Evolutionary conservation across 1,140 invertebrate genomes (phyloP), one percentile per base, ranked within the genome.

Genomic region (Grapholita molesta): DNA sequence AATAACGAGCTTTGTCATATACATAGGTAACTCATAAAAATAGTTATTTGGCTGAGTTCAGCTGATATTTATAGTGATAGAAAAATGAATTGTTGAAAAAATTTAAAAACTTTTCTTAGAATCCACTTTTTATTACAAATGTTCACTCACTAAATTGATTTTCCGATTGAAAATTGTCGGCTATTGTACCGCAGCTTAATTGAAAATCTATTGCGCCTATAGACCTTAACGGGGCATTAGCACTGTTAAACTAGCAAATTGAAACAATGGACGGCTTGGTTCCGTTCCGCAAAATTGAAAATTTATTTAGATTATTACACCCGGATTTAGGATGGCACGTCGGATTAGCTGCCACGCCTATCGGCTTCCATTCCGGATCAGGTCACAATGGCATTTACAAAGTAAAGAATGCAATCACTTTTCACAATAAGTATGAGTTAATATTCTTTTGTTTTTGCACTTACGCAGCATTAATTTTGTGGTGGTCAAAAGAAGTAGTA

Each of bases 301-400:
- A 61, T 28, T 28, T 61, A 61, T 61, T 61, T 61, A 74, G 70
- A 70, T 70, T 75, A 65, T 75, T 75, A 75, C 71, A 72, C 74
- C 74, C 74, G 74, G 74, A 75, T 68, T 75, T 74, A 64, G 23
- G 55, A 55, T 28, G 42, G 55, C 30, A 25, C 55, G 24, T 32
- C 55, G 55, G 55, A 61, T 61, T 61, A 30, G 25, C 15, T 11
- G 55, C 55, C 24, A 30, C 55, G 55, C 55, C 25, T 28, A 8
- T 28, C 24, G 42, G 25, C 55, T 61, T 18, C 24, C 55, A 61
- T 28, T 2, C 24, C 55, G 55, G 55, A 61, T 61, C 15, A 30
- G 4, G 12, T 25, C n/a, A 61, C 55, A 61, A 61, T 61, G 24
- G 55, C 55, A 28, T 18, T 1, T 28, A 55, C 7, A 25, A n/a